Base-by-base conservation (phyloP, 2,888 invertebrate species). In the Acrobasis repandana region DNA sequence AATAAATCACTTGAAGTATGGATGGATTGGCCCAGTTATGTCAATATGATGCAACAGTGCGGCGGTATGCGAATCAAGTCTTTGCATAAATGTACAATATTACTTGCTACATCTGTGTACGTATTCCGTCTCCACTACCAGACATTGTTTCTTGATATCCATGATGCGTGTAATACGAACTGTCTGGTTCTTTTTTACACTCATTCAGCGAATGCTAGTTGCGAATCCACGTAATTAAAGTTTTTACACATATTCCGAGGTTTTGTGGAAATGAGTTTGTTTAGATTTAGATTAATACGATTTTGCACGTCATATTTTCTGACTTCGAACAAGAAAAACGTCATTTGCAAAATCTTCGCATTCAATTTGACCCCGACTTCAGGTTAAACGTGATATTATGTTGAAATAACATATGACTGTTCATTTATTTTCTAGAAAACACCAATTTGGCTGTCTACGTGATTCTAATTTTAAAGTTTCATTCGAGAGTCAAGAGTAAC, bases 21-120 rank as follows among this genome's bases (percentile, higher is more conserved):
- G 51, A 43, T 51, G 59, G 59, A 59, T 59, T 59, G 51, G 38
- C 59, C 59, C 59, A 51, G 59, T 59, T 59, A 59, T 59, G 59
- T 59, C 51, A 59, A 59, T 43, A 59, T 59, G 59, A 59, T 28
- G 59, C 38, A 59, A 59, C 18, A 28, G 33, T 28, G 20, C 28
- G 51, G 50, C 51, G 50, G 59, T 59, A 59, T 59, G 59, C 51
- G 20, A 59, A 50, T 43, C 59, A 43, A 43, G 50, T 59, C 57
- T 38, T 47, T 48, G 57, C 48, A 58, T 46, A 47, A 57, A 57
- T 58, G 48, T 36, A 36, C 33, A 48, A 58, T 58, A 58, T 36
- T 47, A 14, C 43, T 43, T 11, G 36, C 58, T 36, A 20, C 50
- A 49, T 58, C 28, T 56, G 38, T 58, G 33, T 9, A 57, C 47